Evolutionary conservation across 2,113 vertebrate genomes (phyloP), one percentile per base, ranked within the genome.

Genomic region (Monopterus albus): DNA sequence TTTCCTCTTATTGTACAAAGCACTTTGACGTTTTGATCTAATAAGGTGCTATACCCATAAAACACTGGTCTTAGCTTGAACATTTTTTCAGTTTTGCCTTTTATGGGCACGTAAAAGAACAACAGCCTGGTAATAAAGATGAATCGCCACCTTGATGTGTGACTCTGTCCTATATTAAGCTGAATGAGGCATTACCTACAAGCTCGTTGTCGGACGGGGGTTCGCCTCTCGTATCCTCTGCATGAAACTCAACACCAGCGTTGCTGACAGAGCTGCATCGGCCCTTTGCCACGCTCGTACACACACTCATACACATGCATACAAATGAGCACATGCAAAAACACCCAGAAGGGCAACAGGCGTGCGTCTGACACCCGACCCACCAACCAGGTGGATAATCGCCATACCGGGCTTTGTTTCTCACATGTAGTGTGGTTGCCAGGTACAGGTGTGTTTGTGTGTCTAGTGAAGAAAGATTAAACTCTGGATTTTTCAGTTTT

Each of bases 191-290:
- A 11, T 53, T 6, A 39, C 31, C 28, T 58, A 31, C 15, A 13
- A 21, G 53, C 56, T 28, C 18, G 6, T 1, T 39, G 51, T 71
- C 72, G 17, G 20, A 17, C 7, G 13, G 35, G 68, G 61, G 51
- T 58, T 62, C 68, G 31, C 17, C 26, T 76, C 58, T 62, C 55
- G 36, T 72, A 29, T 57, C 31, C 17, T 28, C 72, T 45, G 65
- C 53, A 35, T 59, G 85, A 84, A 85, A 89, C 67, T 2, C 5
- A 26, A 87, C 82, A 64, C 79, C 38, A 60, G 59, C 26, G 29
- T 36, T 38, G 43, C 39, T 38, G 65, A 80, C 76, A 69, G 66
- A 86, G 66, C 81, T 87, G 87, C 46, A 38, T 64, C 45, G 39
- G 31, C 40, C 40, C 14, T 72, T 78, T 58, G 56, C 77, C 49